Conservation (phyloP, 1,140 invertebrate species). For the Spodoptera litura region DNA sequence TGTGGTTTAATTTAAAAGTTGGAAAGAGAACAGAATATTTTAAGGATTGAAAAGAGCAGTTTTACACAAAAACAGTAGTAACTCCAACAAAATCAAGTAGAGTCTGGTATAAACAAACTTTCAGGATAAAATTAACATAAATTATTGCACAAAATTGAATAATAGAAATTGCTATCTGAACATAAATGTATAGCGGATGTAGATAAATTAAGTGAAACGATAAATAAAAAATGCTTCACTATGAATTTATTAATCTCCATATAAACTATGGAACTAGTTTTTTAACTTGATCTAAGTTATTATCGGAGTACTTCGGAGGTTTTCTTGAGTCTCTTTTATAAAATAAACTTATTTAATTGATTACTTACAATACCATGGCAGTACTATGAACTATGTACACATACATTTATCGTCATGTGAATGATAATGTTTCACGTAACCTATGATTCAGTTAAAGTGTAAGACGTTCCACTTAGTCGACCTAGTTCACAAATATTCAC, state of each 20-base stretch:
- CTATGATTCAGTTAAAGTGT: constrained; percentile 63
- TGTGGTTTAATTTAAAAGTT: too few species aligned
- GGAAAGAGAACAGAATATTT: too few species aligned
- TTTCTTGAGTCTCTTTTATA: too few species aligned
- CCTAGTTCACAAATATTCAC: constrained; percentile 70
- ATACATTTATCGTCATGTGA: constrained; percentile 32
- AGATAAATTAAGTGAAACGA: neutral
- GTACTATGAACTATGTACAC: neutral
- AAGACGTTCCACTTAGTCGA: constrained; percentile 62
- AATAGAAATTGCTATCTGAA: neutral
- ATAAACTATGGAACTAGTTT: too few species aligned
- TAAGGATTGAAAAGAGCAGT: neutral
- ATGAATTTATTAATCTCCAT: too few species aligned
- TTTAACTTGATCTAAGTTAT: too few species aligned
- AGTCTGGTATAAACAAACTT: neutral
- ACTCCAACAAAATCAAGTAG: too few species aligned
- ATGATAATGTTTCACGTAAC: constrained; percentile 51
- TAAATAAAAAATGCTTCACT: too few species aligned
- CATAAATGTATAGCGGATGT: constrained; percentile 5
- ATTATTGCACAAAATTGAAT: neutral
- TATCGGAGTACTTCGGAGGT: too few species aligned
- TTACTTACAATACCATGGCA: neutral
- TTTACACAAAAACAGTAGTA: too few species aligned
- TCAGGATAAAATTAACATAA: neutral
- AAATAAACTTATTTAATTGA: neutral